Evolutionary conservation across 2,888 invertebrate genomes (phyloP).

Genomic region (Oligia latruncula): DNA sequence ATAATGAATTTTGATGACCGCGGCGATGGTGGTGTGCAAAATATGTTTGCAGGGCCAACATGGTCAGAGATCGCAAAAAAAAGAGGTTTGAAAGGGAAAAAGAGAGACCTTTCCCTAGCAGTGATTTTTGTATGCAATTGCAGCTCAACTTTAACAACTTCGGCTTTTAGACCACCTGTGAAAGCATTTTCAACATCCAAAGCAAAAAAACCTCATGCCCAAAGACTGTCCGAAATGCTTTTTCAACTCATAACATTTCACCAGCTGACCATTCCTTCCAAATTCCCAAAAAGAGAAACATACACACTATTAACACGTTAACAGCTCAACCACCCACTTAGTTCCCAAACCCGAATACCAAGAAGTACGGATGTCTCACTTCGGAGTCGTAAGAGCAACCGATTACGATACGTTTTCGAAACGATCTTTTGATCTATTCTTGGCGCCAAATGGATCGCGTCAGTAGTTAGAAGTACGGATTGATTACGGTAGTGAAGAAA

Average conservation of each 20-base stretch:
- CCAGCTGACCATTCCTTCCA: constrained; percentile 2
- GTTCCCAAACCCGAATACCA: constrained; percentile 64
- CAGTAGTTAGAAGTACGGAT: constrained; percentile 67
- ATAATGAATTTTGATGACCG: not conserved
- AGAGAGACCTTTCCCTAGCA: too few relatives aligned
- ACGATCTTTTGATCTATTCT: constrained; percentile 86
- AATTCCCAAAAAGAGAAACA: constrained; percentile 22
- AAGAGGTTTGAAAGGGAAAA: not conserved
- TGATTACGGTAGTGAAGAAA: constrained; percentile 74
- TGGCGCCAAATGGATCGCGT: constrained; percentile 79
- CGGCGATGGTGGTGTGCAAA: not conserved
- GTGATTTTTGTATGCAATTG: not conserved
- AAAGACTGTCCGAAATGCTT: not conserved
- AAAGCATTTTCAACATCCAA: not conserved
- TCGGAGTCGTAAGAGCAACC: constrained; percentile 75
- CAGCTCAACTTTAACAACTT: not conserved
- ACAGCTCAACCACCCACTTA: constrained; percentile 60
- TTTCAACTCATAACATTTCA: not conserved
- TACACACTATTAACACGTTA: constrained; percentile 27
- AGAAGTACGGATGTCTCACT: constrained; percentile 81
- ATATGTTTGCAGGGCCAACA: not conserved
- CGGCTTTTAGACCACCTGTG: not conserved
- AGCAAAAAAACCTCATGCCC: not conserved
- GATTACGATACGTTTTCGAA: constrained; percentile 75
- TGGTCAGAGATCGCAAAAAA: not conserved